phyloP scores from a whole-genome alignment of 2,888 invertebrate genomes.

The Phaedon cochleariae region DNA sequence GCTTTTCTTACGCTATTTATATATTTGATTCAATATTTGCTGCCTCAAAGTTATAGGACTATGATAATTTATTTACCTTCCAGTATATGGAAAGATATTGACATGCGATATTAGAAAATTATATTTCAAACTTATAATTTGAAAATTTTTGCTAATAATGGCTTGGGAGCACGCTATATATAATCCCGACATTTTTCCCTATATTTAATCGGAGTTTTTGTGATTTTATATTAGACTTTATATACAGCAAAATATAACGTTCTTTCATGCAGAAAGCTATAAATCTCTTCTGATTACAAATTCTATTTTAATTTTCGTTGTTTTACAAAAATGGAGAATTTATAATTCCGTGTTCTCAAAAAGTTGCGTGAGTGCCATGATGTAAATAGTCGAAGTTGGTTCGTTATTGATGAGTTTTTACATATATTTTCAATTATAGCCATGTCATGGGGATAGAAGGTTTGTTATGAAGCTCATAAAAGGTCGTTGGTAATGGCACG shows the following conservation, averaged over 20 bases:
- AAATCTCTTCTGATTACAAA: slow-evolving; percentile 34
- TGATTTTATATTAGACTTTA: slow-evolving; percentile 42
- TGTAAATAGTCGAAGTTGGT: slow-evolving; percentile 38
- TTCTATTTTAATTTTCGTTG: slow-evolving; percentile 35
- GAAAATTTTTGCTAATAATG: slow-evolving; percentile 58
- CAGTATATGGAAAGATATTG: slow-evolving; percentile 54
- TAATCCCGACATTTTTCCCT: slow-evolving; percentile 49
- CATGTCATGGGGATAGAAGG: slow-evolving; percentile 29
- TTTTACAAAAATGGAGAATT: slow-evolving; percentile 37
- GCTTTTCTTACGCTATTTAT: neutral
- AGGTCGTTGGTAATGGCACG: neutral
- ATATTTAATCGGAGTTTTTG: slow-evolving; percentile 32
- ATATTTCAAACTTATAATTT: slow-evolving; percentile 58
- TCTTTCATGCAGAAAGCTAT: slow-evolving; percentile 38
- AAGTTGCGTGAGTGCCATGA: slow-evolving; percentile 34
- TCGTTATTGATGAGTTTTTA: slow-evolving; percentile 35
- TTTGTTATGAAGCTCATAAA: slow-evolving; percentile 6
- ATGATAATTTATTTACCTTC: slow-evolving; percentile 50
- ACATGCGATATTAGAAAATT: slow-evolving; percentile 59
- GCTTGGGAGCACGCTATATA: slow-evolving; percentile 53
- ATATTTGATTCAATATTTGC: slow-evolving; percentile 23
- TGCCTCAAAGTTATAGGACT: slow-evolving; percentile 30
- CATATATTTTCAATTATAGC: slow-evolving; percentile 35
- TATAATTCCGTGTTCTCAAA: slow-evolving; percentile 30
- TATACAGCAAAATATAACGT: slow-evolving; percentile 39